phyloP scores from a whole-genome alignment of 2,113 vertebrate genomes.

The Corvus moneduloides region DNA sequence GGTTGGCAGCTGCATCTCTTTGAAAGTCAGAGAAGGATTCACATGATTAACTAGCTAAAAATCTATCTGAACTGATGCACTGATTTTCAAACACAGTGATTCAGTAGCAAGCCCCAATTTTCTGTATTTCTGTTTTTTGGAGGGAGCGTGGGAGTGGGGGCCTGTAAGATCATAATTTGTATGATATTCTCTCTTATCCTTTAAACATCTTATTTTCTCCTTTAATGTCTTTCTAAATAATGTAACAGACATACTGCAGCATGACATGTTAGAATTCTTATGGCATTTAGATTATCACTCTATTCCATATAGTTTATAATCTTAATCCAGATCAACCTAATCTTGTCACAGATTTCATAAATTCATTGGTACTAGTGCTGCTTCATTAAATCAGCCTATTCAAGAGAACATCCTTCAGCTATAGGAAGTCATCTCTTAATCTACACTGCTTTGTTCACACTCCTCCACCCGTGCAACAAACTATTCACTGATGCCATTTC shows the following conservation, averaged over 20 bases:
- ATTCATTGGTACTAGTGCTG: neutral
- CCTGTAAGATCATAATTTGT: neutral
- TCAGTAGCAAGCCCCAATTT: neutral
- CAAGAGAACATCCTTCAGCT: neutral
- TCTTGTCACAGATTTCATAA: neutral
- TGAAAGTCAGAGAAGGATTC: neutral
- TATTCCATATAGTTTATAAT: neutral
- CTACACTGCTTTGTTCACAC: neutral
- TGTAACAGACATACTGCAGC: neutral
- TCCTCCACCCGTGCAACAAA: neutral
- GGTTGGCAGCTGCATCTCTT: neutral
- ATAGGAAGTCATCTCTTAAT: neutral
- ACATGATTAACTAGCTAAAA: neutral
- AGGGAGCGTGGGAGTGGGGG: accelerated
- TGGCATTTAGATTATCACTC: neutral
- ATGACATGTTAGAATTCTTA: neutral
- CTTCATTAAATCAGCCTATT: neutral
- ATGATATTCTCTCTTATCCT: neutral
- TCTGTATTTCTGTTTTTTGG: neutral
- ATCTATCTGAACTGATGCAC: neutral
- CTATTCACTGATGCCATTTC: neutral
- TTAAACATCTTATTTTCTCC: neutral
- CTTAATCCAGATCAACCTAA: neutral
- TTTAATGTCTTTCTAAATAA: neutral
- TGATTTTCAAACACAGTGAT: neutral